Evolutionary conservation across 1,140 invertebrate genomes (phyloP), one percentile per base, ranked within the genome.

Genomic region (Chlorops oryzae): DNA sequence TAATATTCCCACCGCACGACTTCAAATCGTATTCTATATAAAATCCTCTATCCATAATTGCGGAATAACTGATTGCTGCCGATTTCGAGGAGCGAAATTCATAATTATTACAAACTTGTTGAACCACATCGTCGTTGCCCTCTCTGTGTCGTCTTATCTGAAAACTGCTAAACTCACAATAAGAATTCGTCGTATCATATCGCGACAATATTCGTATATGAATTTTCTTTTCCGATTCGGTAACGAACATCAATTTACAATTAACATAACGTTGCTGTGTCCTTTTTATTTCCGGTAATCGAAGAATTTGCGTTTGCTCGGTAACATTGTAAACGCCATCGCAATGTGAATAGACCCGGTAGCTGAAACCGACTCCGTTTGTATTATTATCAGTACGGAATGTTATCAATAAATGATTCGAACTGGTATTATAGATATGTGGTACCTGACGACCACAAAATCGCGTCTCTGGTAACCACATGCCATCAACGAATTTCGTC

Each of bases 401-500:
- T 7, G 83, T 51, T 23, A 91, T 71, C 69, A 81, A 85, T 72
- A 90, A 78, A 56, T 67, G 72, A 49, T 78, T 78, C 5, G 75
- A 73, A 1, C 79, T 82, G 1, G 86, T 80, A 58, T 81, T 81
- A 34, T 82, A 74, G 0, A 60, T 38, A 2, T 61, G 44, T 5
- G 88, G 87, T 12, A 76, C 59, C 37, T 77, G 63, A 28, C 85
- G 78, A 2, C 89, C 88, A 67, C 92, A 96, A 51, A 82, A 73
- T 65, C 75, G 81, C 10, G 74, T 78, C 0, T 85, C 50, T 38
- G 80, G 70, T 47, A 63, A 55, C 79, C 82, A 82, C 10, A 66
- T 22, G 18, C 73, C 67, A 25, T 76, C 59, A 32, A 59, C 54
- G 47, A 59, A 72, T 50, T 74, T 62, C 47, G 64, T 75, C 15